phyloP scores from a whole-genome alignment of 2,113 vertebrate genomes.

The Phylloscopus trochilus region DNA sequence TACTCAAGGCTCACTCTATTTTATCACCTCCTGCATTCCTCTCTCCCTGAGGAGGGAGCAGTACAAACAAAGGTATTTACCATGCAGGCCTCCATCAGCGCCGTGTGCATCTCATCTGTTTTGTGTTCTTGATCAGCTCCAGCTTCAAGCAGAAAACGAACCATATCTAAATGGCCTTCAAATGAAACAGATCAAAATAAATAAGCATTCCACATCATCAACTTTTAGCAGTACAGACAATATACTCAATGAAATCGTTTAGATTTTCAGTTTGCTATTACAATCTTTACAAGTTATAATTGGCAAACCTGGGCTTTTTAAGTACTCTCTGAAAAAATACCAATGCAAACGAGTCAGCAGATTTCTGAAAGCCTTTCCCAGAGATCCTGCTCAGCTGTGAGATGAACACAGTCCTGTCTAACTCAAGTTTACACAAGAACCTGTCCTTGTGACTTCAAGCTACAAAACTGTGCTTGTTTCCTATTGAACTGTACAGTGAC shows the following conservation, averaged over 20 bases:
- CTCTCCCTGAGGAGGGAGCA: neutral
- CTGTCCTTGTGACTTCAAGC: neutral
- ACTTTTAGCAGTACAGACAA: neutral
- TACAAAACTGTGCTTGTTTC: neutral
- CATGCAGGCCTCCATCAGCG: slow-evolving; percentile 99
- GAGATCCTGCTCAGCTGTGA: neutral
- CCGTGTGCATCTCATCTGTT: slow-evolving; percentile 99
- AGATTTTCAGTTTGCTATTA: neutral
- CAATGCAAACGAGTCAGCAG: neutral
- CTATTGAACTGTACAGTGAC: neutral
- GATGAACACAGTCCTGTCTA: neutral
- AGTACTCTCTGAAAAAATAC: neutral
- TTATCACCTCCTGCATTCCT: neutral
- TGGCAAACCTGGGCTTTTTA: neutral
- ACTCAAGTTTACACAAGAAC: neutral
- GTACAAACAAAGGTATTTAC: slow-evolving; percentile 73
- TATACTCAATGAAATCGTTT: neutral
- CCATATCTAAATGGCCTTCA: slow-evolving; percentile 98
- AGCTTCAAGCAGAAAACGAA: slow-evolving; percentile 97
- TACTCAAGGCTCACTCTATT: neutral
- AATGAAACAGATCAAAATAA: slow-evolving; percentile 39
- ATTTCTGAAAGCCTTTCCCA: neutral
- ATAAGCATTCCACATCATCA: neutral
- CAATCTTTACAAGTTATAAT: neutral
- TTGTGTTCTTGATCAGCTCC: slow-evolving; percentile 99